Evolutionary conservation across 53 echinoderm and acorn worm genomes (phyloP).

Genomic region (Antedon mediterranea): DNA sequence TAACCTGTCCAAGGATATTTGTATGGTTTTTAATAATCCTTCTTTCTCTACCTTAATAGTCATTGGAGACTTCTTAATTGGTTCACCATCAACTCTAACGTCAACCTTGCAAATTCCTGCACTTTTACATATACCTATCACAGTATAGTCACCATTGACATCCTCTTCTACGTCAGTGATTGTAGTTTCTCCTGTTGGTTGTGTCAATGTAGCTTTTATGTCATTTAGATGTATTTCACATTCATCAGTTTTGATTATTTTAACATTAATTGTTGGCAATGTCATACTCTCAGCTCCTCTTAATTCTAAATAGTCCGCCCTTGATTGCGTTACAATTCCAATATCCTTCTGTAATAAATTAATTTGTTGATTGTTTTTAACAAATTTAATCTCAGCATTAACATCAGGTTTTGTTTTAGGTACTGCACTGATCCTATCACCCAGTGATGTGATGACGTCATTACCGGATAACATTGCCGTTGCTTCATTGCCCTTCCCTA

Average conservation of each 20-base stretch:
- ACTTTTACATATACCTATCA: neutral
- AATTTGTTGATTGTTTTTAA: neutral
- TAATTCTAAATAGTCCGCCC: neutral
- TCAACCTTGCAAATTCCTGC: neutral
- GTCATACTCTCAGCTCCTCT: neutral
- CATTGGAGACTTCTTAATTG: neutral
- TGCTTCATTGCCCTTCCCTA: neutral
- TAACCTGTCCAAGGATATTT: neutral
- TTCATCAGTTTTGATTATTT: neutral
- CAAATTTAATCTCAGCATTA: neutral
- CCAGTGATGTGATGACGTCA: neutral
- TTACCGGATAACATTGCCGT: neutral
- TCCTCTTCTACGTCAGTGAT: neutral
- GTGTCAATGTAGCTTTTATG: neutral
- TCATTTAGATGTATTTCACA: neutral
- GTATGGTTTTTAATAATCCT: neutral
- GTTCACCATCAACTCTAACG: neutral
- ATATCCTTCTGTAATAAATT: neutral
- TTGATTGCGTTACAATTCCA: neutral
- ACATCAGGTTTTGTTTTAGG: neutral
- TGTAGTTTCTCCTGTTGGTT: neutral
- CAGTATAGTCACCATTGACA: neutral
- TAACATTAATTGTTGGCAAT: neutral
- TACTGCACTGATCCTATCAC: neutral
- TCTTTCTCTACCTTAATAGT: neutral